Conservation (phyloP, 2,888 invertebrate genomes). For the Poecilobothrus nobilitatus region DNA sequence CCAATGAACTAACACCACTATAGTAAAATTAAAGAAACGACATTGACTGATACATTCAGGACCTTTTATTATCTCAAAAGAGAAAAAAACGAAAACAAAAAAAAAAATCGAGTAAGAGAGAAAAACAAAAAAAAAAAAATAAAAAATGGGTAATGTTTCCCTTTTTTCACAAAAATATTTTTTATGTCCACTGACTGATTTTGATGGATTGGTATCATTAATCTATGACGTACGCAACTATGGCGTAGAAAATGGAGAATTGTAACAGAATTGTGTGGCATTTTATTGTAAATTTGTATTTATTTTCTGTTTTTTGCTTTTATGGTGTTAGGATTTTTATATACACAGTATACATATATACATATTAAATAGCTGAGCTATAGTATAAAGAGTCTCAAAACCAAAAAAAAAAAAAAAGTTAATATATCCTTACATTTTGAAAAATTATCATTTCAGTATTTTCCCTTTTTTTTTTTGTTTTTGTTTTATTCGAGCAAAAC, state of each 20-base stretch:
- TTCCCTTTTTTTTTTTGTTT: neutral
- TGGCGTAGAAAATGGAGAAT: slow-evolving; percentile 29
- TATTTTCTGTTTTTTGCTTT: slow-evolving; percentile 23
- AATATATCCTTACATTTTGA: slow-evolving; percentile 4
- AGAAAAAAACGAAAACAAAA: neutral
- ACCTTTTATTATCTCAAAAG: slow-evolving; percentile 2
- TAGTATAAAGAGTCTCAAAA: neutral
- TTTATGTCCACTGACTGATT: slow-evolving; percentile 45
- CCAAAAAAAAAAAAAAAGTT: neutral
- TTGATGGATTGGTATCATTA: slow-evolving; percentile 45
- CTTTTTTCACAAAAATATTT: neutral
- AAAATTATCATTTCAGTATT: neutral
- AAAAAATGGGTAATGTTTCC: slow-evolving; percentile 6
- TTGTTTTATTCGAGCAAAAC: neutral
- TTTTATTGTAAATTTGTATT: slow-evolving; percentile 19
- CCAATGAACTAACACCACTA: slow-evolving; percentile 6
- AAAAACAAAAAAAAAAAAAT: neutral
- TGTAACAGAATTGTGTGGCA: slow-evolving; percentile 20
- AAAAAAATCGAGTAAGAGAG: neutral
- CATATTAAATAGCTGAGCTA: too few species aligned
- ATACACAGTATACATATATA: slow-evolving; percentile 15
- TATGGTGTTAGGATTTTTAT: slow-evolving; percentile 23
- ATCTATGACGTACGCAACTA: slow-evolving; percentile 47
- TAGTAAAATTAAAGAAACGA: slow-evolving; percentile 1
- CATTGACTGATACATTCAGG: slow-evolving; percentile 5